Conservation (phyloP, 2,113 vertebrate genomes). For the Chaetorhynchus papuensis region DNA sequence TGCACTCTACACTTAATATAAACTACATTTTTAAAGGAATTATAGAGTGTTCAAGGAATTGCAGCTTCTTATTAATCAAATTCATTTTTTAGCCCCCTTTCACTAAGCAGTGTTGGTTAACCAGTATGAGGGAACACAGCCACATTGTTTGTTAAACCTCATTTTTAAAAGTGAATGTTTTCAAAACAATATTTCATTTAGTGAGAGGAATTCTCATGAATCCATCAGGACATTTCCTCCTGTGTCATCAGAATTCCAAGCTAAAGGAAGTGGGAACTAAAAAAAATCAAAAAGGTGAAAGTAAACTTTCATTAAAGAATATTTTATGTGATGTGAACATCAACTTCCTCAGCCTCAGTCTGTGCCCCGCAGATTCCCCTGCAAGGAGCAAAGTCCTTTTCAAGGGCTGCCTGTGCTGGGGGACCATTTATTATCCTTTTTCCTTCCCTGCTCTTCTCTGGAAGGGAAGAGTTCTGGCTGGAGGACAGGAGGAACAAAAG, state of each 20-base stretch:
- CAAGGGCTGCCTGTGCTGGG: neutral
- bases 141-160: neutral
- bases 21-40: neutral
- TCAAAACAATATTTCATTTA: neutral
- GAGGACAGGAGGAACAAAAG: neutral
- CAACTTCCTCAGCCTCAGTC: too few species aligned
- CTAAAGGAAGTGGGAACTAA: neutral
- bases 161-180: neutral
- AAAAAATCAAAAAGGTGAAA: neutral
- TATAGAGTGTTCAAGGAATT: neutral
- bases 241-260: neutral
- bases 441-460: neutral
- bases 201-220: neutral
- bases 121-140: neutral
- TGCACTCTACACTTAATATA: neutral
- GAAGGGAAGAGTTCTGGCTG: neutral
- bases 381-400: neutral
- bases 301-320: fast-evolving
- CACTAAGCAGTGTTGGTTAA: neutral
- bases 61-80: neutral
- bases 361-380: too few species aligned
- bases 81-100: neutral
- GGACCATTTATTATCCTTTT: neutral
- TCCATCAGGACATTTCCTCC: too few species aligned
- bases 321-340: neutral